Evolutionary conservation across 2,888 invertebrate species (phyloP).

Genomic region (Laspeyria flexula): DNA sequence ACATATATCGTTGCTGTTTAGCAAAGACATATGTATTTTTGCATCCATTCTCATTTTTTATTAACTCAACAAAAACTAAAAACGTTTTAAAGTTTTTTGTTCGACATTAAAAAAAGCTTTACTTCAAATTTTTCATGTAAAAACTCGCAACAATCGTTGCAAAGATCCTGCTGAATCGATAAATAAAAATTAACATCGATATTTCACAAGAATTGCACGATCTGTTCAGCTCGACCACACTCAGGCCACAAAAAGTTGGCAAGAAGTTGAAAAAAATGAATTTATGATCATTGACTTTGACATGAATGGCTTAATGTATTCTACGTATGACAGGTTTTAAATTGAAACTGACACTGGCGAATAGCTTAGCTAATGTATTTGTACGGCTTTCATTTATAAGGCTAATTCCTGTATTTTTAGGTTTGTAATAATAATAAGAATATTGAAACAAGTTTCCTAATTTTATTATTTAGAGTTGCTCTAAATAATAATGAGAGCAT

Average conservation of each 20-base stretch:
- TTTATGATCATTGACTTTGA: not conserved
- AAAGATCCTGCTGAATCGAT: conserved; percentile 30
- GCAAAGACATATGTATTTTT: too few species aligned
- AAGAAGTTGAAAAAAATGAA: not conserved
- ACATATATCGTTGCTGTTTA: too few species aligned
- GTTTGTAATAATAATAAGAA: too few species aligned
- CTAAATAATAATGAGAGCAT: too few species aligned
- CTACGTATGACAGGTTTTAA: not conserved
- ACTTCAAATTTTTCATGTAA: too few species aligned
- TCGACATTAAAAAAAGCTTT: too few species aligned
- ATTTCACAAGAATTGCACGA: conserved; percentile 2
- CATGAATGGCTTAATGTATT: not conserved
- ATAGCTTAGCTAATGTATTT: not conserved
- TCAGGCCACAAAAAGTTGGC: conserved; percentile 20
- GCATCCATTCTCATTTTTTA: too few species aligned
- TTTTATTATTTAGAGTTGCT: too few species aligned
- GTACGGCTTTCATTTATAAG: not conserved
- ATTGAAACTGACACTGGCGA: not conserved
- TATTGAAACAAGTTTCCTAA: too few species aligned
- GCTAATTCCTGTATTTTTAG: too few species aligned
- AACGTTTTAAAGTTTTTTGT: too few species aligned
- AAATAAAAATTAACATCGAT: conserved; percentile 31
- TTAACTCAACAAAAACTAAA: too few species aligned
- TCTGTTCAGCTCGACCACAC: conserved; percentile 6
- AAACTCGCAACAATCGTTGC: conserved; percentile 18